phyloP scores from a whole-genome alignment of 2,797 vertebrate species.

The Craterocephalus amniculus region DNA sequence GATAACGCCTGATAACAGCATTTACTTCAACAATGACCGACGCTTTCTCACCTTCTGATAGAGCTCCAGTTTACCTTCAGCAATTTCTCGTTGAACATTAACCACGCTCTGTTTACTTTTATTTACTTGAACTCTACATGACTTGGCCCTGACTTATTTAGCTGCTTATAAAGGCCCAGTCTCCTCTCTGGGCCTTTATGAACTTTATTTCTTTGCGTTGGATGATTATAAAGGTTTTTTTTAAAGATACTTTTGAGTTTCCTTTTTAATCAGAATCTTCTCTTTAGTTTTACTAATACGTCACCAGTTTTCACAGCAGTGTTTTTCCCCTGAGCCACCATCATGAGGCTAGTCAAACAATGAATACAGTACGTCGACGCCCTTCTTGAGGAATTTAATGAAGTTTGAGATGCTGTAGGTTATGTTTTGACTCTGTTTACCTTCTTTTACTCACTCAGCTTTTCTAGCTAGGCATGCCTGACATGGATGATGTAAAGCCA shows the following conservation, averaged over 20 bases:
- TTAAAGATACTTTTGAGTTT: neutral
- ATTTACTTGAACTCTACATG: constrained; percentile 66
- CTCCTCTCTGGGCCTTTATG: constrained; percentile 10
- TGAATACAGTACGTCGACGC: neutral
- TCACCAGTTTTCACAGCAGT: neutral
- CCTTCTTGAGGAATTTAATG: constrained; percentile 37
- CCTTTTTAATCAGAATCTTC: constrained; percentile 1
- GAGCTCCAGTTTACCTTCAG: constrained; percentile 39
- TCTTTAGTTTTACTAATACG: neutral
- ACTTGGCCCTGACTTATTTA: constrained; percentile 50
- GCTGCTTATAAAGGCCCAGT: no score
- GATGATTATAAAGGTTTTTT: neutral
- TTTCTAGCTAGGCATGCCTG: neutral
- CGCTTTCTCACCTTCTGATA: constrained; percentile 38
- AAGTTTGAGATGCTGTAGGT: constrained; percentile 38
- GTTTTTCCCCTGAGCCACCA: neutral
- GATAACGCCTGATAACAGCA: constrained; percentile 16
- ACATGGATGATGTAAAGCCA: neutral
- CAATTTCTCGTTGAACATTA: constrained; percentile 74
- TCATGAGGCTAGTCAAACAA: constrained; percentile 6
- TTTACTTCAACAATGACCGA: constrained; percentile 31
- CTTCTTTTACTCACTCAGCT: constrained; percentile 6
- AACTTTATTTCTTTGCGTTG: constrained; percentile 19
- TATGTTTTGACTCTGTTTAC: constrained; percentile 23
- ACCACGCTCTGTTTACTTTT: constrained; percentile 54